These are phyloP conservation scores for Drosophila infuscata DNA, from an alignment of 2,888 invertebrate genomes.

Conservation along the genomic window DNA sequence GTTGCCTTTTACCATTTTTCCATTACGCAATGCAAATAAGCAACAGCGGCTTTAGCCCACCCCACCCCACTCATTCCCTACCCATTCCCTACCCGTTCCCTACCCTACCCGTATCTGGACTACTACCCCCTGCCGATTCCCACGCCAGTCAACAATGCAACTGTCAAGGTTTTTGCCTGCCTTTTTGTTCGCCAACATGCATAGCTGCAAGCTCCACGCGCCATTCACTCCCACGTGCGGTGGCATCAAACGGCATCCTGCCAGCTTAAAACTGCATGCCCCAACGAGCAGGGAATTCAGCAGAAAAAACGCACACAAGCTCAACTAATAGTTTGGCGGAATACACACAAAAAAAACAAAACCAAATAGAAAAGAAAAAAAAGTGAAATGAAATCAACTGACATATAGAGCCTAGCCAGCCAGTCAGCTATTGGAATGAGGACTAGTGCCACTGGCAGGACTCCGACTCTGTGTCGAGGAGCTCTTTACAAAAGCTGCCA, in stretches of 20 bases:
- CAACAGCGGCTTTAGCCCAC: slow-evolving; percentile 11
- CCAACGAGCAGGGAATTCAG: slow-evolving; percentile 34
- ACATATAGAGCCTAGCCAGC: slow-evolving; percentile 66
- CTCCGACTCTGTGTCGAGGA: neutral
- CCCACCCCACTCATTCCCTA: neutral
- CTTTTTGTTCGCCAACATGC: slow-evolving; percentile 14
- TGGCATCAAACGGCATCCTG: slow-evolving; percentile 55
- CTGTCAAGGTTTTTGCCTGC: slow-evolving; percentile 71
- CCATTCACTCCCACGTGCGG: slow-evolving; percentile 35
- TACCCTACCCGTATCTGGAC: neutral
- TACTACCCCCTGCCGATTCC: slow-evolving; percentile 28
- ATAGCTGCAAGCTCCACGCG: neutral
- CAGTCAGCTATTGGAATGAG: slow-evolving; percentile 6
- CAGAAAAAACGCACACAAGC: slow-evolving; percentile 50
- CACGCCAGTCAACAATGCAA: slow-evolving; percentile 75
- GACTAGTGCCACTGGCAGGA: slow-evolving; percentile 14
- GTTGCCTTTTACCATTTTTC: slow-evolving; percentile 52
- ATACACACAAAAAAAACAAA: neutral
- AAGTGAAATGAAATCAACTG: slow-evolving; percentile 82
- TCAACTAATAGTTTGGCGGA: slow-evolving; percentile 72
- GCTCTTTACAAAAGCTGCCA: slow-evolving; percentile 60
- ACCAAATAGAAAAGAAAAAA: slow-evolving; percentile 39
- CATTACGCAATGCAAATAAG: slow-evolving; percentile 80
- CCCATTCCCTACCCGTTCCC: slow-evolving; percentile 5
- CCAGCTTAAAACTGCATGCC: slow-evolving; percentile 39